Conservation (phyloP, 2,113 vertebrate species). For the Diadophis punctatus region DNA sequence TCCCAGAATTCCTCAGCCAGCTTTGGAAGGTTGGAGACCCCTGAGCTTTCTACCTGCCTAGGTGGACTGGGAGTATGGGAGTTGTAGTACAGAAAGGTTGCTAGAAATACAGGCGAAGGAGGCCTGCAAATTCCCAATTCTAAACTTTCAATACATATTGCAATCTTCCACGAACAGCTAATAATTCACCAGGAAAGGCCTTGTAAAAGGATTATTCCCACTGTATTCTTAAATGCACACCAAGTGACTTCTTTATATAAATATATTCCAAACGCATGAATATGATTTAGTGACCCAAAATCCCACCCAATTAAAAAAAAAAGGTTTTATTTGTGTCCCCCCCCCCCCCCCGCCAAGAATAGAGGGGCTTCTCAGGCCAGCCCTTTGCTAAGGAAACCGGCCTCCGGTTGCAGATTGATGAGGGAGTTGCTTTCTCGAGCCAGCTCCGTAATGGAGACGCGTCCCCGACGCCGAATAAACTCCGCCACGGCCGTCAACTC, state of each 20-base stretch:
- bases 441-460: slow-evolving; percentile 89
- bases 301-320: neutral
- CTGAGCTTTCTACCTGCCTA: neutral
- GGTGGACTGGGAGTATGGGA: neutral
- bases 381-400: slow-evolving; percentile 36
- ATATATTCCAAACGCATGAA: neutral
- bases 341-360: neutral
- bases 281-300: neutral
- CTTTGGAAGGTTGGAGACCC: too few species aligned
- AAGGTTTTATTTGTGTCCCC: neutral
- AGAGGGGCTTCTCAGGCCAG: slow-evolving; percentile 20
- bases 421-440: slow-evolving; percentile 90
- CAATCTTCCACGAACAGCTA: neutral
- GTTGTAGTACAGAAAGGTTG: neutral
- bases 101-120: neutral
- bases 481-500: slow-evolving; percentile 86
- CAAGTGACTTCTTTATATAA: neutral
- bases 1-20: too few species aligned
- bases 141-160: neutral
- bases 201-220: neutral
- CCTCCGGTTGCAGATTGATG: slow-evolving; percentile 80
- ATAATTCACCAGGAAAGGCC: neutral
- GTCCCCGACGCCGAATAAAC: slow-evolving; percentile 85
- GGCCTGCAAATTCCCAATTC: neutral
- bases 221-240: neutral